Conservation (phyloP, 2,113 vertebrate species). For the Falco punctatus region DNA sequence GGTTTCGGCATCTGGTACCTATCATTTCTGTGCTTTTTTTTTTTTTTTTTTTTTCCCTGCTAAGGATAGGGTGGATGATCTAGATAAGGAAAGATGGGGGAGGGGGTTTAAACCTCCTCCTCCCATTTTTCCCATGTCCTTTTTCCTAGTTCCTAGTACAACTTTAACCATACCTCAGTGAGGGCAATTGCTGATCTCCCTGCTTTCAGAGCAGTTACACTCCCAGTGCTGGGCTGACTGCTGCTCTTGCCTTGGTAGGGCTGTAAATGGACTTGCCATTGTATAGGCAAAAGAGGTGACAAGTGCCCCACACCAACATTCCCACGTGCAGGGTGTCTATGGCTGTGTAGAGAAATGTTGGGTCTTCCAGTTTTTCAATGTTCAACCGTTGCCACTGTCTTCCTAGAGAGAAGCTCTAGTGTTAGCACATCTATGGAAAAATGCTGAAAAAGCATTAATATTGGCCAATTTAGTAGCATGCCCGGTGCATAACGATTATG, state of each 20-base stretch:
- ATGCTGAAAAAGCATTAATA: neutral
- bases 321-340: neutral
- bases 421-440: neutral
- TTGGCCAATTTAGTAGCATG: neutral
- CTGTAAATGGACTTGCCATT: neutral
- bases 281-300: neutral
- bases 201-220: neutral
- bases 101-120: neutral
- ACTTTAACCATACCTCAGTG: neutral
- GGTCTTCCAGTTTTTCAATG: neutral
- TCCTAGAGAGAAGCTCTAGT: neutral
- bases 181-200: neutral
- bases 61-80: neutral
- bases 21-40: neutral
- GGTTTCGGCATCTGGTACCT: neutral
- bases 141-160: neutral
- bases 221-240: neutral
- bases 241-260: fast-evolving
- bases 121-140: neutral
- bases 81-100: neutral
- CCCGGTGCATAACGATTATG: too few relatives aligned
- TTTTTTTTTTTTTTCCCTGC: neutral
- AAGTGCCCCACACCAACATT: too few relatives aligned
- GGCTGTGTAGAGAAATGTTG: neutral
- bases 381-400: fast-evolving